A percentile compares a stretch with the other conserved stretches of the same genome.
phyloP scores from a whole-genome alignment of 1,140 invertebrate species.

The Ceratosolen solmsi region DNA sequence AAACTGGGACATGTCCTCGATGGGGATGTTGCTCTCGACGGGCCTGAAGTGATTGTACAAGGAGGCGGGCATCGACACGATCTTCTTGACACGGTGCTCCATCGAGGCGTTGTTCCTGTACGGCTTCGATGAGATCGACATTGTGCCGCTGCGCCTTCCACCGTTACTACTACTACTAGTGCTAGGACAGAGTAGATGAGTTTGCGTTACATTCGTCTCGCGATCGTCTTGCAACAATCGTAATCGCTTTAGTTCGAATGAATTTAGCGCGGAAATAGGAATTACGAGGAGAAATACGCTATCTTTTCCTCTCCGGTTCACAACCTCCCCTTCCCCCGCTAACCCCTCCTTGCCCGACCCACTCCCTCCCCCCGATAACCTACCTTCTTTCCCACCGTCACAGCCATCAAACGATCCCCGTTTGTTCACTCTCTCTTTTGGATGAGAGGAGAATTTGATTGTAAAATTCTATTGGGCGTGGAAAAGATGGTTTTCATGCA shows the following conservation, averaged over 20 bases:
- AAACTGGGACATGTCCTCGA: slow-evolving; percentile 81
- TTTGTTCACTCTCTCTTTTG: too few relatives aligned
- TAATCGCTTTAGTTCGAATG: not conserved
- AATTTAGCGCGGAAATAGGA: too few relatives aligned
- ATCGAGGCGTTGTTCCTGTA: slow-evolving; percentile 54
- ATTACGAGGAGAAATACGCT: too few relatives aligned
- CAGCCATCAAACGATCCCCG: too few relatives aligned
- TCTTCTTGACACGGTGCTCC: slow-evolving; percentile 64
- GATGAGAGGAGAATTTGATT: too few relatives aligned
- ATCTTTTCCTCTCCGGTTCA: too few relatives aligned
- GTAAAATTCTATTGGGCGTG: too few relatives aligned
- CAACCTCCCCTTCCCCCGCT: too few relatives aligned
- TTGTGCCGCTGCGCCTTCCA: slow-evolving; percentile 7
- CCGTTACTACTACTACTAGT: not conserved
- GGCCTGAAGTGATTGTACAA: slow-evolving; percentile 78
- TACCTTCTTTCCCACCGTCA: too few relatives aligned
- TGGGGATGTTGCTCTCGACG: slow-evolving; percentile 76
- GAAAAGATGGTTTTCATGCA: too few relatives aligned
- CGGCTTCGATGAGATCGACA: slow-evolving; percentile 23
- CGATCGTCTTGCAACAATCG: not conserved
- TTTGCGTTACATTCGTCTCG: not conserved
- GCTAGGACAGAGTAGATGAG: not conserved
- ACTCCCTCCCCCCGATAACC: too few relatives aligned
- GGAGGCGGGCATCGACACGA: slow-evolving; percentile 74
- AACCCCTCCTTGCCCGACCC: too few relatives aligned